These are phyloP conservation scores for Drosophila fungiperda DNA, from an alignment of 2,888 invertebrate genomes.

Conservation along the genomic window DNA sequence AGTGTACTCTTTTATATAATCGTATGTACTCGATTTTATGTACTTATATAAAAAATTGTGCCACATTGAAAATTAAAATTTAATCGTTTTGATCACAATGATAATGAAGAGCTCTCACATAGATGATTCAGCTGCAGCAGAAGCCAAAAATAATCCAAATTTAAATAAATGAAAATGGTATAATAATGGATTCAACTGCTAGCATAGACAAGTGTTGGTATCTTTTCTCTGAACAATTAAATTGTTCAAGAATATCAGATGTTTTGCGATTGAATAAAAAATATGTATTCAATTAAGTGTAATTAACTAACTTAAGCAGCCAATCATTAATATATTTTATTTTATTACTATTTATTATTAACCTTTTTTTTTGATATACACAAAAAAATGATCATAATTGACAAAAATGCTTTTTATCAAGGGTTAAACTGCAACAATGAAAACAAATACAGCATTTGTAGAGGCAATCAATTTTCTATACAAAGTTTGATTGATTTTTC, in stretches of 20 bases:
- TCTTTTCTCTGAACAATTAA: constrained; percentile 26
- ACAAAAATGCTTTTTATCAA: neutral
- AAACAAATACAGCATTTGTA: neutral
- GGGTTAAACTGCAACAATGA: constrained; percentile 9
- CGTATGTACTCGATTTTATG: constrained; percentile 18
- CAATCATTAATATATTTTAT: neutral
- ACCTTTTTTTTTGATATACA: neutral
- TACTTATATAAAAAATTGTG: constrained; percentile 35
- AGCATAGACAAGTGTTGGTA: constrained; percentile 14
- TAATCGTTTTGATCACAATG: constrained; percentile 65
- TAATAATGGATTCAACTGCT: constrained; percentile 27
- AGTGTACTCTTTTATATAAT: constrained; percentile 4
- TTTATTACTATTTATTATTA: neutral
- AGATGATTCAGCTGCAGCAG: constrained; percentile 65
- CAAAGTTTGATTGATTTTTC: constrained; percentile 10
- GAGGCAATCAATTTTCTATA: constrained; percentile 26
- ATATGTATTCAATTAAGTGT: neutral
- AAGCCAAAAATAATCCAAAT: constrained; percentile 4
- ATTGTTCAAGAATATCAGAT: constrained; percentile 14
- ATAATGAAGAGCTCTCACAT: constrained; percentile 54
- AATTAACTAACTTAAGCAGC: neutral
- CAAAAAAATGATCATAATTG: neutral
- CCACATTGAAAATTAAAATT: constrained; percentile 59
- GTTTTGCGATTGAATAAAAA: constrained; percentile 32
- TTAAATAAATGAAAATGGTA: constrained; percentile 24